A percentile compares a stretch with the other conserved stretches of the same genome.
Evolutionary conservation across 2,797 vertebrate genomes (phyloP).

Genomic region (Aulostomus chinensis): DNA sequence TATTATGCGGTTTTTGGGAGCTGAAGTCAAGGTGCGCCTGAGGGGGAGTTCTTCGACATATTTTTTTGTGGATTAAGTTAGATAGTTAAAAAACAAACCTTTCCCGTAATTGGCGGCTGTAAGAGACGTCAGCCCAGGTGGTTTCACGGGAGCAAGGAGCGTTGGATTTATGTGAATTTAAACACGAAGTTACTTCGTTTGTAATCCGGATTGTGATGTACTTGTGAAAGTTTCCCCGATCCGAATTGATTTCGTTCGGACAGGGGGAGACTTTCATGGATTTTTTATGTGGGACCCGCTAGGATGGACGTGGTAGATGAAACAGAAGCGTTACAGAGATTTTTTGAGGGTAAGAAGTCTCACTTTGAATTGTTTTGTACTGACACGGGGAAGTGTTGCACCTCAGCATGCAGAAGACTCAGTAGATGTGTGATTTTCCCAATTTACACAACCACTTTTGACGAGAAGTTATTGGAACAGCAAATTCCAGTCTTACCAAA

Average conservation of each 20-base stretch:
- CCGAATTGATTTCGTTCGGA: constrained; percentile 71
- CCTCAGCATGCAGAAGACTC: background rate
- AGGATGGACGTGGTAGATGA: constrained; percentile 99
- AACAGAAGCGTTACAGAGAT: constrained; percentile 97
- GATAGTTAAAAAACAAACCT: too few species aligned
- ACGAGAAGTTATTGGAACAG: too few species aligned
- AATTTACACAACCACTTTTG: too few species aligned
- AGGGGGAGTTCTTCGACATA: background rate
- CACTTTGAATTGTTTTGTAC: background rate
- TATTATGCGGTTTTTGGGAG: constrained; percentile 9
- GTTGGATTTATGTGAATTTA: constrained; percentile 39
- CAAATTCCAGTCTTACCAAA: too few species aligned
- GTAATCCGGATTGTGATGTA: constrained; percentile 54
- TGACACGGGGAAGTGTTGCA: background rate
- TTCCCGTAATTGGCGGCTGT: too few species aligned
- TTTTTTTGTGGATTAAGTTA: background rate
- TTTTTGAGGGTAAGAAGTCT: constrained; percentile 91
- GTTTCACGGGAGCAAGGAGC: too few species aligned
- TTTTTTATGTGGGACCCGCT: constrained; percentile 82
- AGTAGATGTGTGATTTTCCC: background rate
- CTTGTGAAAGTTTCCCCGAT: constrained; percentile 70
- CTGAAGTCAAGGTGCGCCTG: constrained; percentile 30
- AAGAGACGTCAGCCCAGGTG: too few species aligned
- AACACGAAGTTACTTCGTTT: constrained; percentile 1
- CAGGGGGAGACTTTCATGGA: constrained; percentile 80